Conservation (phyloP, 2,113 vertebrate genomes). For the Pyrgilauda ruficollis region DNA sequence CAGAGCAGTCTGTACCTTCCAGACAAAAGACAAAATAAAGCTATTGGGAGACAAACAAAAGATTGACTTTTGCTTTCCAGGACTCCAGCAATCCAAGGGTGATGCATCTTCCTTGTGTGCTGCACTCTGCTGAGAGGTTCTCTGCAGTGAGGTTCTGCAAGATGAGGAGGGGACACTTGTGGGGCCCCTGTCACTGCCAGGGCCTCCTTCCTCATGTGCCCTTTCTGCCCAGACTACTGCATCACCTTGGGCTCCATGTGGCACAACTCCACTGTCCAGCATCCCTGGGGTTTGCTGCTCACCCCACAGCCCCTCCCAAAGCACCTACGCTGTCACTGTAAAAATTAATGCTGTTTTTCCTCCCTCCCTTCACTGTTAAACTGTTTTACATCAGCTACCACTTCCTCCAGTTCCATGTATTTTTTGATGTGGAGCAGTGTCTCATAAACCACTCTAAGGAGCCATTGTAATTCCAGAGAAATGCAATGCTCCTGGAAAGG, state of each 20-base stretch:
- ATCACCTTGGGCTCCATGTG: neutral
- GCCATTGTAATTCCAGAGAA: neutral
- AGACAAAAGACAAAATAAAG: neutral
- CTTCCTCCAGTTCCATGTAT: neutral
- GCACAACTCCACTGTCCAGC: neutral
- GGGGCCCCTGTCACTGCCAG: neutral
- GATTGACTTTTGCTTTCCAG: neutral
- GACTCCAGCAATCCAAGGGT: neutral
- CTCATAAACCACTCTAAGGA: neutral
- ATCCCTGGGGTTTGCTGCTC: neutral
- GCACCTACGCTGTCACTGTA: neutral
- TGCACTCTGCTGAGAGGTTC: neutral
- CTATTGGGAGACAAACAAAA: neutral
- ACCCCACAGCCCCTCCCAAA: neutral
- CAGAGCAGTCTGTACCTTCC: neutral
- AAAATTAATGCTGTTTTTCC: neutral
- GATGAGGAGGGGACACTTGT: neutral
- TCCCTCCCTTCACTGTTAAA: neutral
- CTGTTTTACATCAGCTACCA: neutral
- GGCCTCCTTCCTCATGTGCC: neutral
- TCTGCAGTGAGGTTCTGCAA: neutral
- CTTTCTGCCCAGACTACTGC: neutral
- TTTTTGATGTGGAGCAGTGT: neutral
- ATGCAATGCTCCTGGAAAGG: neutral
- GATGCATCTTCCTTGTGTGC: neutral